Conservation (phyloP, 2,797 vertebrate species). For the Enteromius viviparus region DNA sequence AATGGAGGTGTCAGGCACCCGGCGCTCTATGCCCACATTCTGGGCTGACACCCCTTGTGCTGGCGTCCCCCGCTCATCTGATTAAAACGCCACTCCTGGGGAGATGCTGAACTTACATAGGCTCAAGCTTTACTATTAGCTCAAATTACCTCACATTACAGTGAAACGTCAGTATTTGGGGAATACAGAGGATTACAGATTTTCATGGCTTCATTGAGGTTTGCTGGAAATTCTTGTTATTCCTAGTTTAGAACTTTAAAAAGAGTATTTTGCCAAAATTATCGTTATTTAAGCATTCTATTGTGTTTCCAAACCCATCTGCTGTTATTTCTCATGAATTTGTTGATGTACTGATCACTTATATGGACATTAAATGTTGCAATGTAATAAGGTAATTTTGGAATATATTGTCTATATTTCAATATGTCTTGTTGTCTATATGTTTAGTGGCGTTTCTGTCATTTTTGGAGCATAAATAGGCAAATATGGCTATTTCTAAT, state of each 20-base stretch:
- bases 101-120: constrained; percentile 53
- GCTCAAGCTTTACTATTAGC: constrained; percentile 57
- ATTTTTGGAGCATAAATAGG: neutral
- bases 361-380: neutral
- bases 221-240: constrained; percentile 22
- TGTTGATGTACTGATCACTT: neutral
- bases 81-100: constrained; percentile 62
- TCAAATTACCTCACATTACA: constrained; percentile 62
- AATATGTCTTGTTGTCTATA: too few relatives aligned
- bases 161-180: constrained; percentile 45
- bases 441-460: neutral
- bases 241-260: constrained; percentile 3
- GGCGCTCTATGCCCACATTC: constrained; percentile 50
- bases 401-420: neutral
- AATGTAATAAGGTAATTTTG: neutral
- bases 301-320: neutral
- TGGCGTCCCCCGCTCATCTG: constrained; percentile 55
- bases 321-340: neutral
- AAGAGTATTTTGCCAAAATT: neutral
- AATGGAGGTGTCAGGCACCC: constrained; percentile 68
- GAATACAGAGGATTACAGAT: constrained; percentile 56
- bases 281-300: neutral
- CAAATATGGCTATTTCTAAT: neutral
- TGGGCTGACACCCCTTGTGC: constrained; percentile 50
- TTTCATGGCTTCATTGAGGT: constrained; percentile 50